Percentiles rank a stretch among this genome's conserved stretches.
Conservation (phyloP, 2,888 invertebrate species). For the Aspidiotus destructor region DNA sequence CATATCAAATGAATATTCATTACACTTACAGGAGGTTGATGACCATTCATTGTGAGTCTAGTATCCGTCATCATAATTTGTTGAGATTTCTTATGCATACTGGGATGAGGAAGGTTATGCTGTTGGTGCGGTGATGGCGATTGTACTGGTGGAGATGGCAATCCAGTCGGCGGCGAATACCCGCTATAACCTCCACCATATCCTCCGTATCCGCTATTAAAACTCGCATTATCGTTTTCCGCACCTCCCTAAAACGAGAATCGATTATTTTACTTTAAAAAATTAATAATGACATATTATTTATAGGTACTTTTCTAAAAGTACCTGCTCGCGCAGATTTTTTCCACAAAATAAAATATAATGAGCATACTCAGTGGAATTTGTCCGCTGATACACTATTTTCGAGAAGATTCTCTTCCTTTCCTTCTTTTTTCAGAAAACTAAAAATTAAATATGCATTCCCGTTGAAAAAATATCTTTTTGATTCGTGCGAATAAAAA, state of each 20-base stretch:
- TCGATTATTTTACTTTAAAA: too few species aligned
- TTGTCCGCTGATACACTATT: too few species aligned
- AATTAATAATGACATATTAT: too few species aligned
- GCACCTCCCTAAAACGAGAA: not conserved
- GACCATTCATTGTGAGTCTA: slow-evolving; percentile 27
- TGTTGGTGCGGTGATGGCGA: slow-evolving; percentile 35
- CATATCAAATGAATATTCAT: not conserved
- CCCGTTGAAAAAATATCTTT: too few species aligned
- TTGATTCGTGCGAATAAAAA: too few species aligned
- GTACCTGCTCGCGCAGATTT: too few species aligned
- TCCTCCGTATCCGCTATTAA: slow-evolving; percentile 44
- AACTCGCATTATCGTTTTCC: slow-evolving; percentile 40
- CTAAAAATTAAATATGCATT: too few species aligned
- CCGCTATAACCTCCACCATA: slow-evolving; percentile 42
- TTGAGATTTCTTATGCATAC: slow-evolving; percentile 27
- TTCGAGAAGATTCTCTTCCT: too few species aligned
- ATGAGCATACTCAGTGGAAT: too few species aligned
- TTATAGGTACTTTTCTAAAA: too few species aligned
- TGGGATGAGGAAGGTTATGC: slow-evolving; percentile 24
- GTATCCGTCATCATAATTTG: slow-evolving; percentile 23
- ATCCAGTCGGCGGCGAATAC: slow-evolving; percentile 45
- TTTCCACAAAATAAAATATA: too few species aligned
- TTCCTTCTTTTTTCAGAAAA: too few species aligned
- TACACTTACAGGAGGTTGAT: slow-evolving; percentile 15
- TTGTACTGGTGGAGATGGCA: slow-evolving; percentile 38